Conservation (phyloP, 2,113 vertebrate genomes). For the Eulacestoma nigropectus region DNA sequence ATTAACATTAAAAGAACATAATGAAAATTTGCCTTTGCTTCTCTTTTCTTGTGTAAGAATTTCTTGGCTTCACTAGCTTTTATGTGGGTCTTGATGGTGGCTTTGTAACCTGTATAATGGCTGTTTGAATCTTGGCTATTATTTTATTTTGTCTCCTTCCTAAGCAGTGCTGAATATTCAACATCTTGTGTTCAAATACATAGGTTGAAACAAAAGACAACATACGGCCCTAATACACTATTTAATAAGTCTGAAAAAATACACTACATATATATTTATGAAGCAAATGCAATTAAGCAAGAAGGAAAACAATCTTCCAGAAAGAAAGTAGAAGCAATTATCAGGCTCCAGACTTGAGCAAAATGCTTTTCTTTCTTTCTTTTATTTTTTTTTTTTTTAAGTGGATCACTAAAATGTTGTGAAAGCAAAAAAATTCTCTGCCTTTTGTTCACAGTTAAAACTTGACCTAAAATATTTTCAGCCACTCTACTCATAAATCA, state of each 20-base stretch:
- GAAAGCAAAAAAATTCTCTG: not conserved
- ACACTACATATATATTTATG: not conserved
- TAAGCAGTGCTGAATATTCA: slow-evolving; percentile 64
- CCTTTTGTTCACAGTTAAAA: not conserved
- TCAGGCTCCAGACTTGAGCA: not conserved
- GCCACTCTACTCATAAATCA: not conserved
- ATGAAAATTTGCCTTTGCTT: slow-evolving; percentile 74
- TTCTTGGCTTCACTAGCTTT: slow-evolving; percentile 68
- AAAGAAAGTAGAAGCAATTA: not conserved
- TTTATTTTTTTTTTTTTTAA: not conserved
- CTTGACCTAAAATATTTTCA: not conserved
- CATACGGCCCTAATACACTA: not conserved
- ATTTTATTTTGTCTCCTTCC: slow-evolving; percentile 74
- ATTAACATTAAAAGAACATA: not conserved
- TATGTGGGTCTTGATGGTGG: slow-evolving; percentile 59
- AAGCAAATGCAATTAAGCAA: not conserved
- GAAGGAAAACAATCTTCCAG: not conserved
- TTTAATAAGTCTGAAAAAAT: not conserved
- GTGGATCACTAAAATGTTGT: not conserved
- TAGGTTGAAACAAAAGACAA: not conserved
- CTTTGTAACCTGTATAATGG: slow-evolving; percentile 76
- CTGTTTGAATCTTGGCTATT: slow-evolving; percentile 73
- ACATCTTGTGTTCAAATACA: not conserved
- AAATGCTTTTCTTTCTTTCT: not conserved
- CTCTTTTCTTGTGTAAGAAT: slow-evolving; percentile 69